Conservation (phyloP, 2,113 vertebrate genomes). For the Xiphophorus hellerii region DNA sequence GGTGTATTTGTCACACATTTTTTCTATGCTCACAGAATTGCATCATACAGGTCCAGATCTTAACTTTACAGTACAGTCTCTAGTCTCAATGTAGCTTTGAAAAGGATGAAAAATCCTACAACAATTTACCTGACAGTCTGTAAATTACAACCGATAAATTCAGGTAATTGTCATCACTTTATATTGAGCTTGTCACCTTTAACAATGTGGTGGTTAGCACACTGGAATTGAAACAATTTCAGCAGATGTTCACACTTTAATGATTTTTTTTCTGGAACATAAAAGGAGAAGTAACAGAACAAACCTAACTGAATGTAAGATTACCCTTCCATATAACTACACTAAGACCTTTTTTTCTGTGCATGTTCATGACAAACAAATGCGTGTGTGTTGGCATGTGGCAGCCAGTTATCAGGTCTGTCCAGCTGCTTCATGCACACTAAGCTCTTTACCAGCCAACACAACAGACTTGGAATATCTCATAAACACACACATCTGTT, state of each 20-base stretch:
- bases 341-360: background rate
- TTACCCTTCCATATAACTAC: background rate
- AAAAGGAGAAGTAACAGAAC: background rate
- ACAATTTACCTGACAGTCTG: too few species aligned
- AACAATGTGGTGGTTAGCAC: too few species aligned
- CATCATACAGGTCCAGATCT: too few species aligned
- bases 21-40: too few species aligned
- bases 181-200: too few species aligned
- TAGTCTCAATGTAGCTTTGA: too few species aligned
- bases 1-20: too few species aligned
- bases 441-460: conserved; percentile 53
- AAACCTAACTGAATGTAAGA: background rate
- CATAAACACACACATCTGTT: background rate
- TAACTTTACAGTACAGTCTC: too few species aligned
- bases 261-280: background rate
- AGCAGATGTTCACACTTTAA: background rate
- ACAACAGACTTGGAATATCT: conserved; percentile 4
- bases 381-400: conserved; percentile 18
- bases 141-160: too few species aligned
- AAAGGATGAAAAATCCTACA: too few species aligned
- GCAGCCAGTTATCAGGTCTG: conserved; percentile 43
- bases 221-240: too few species aligned
- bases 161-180: too few species aligned
- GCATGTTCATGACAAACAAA: background rate
- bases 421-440: conserved; percentile 58